Conservation (phyloP, 2,113 vertebrate genomes). For the Proterorhinus semilunaris region DNA sequence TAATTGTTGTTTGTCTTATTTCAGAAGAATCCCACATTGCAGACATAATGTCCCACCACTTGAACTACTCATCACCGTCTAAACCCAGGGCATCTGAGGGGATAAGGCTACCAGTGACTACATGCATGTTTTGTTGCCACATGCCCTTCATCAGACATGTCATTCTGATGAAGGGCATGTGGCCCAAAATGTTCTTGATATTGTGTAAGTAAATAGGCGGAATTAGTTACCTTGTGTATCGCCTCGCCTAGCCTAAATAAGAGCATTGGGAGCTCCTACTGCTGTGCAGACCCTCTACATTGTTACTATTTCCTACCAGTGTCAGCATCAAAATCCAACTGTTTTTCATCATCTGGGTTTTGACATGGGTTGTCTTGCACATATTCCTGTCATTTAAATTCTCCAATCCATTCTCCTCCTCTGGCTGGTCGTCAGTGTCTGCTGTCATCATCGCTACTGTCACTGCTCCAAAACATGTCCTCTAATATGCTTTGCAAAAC, state of each 20-base stretch:
- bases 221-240: too few relatives aligned
- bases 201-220: too few relatives aligned
- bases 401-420: not conserved
- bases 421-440: too few relatives aligned
- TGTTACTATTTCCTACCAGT: not conserved
- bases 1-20: not conserved
- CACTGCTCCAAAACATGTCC: too few relatives aligned
- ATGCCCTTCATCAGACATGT: not conserved
- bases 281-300: too few relatives aligned
- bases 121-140: too few relatives aligned
- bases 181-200: not conserved
- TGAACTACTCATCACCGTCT: not conserved
- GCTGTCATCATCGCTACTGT: not conserved
- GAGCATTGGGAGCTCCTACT: too few relatives aligned
- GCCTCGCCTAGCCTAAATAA: too few relatives aligned
- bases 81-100: not conserved
- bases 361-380: too few relatives aligned
- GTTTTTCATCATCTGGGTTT: too few relatives aligned
- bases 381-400: not conserved
- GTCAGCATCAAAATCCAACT: not conserved
- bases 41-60: not conserved
- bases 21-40: not conserved
- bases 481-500: not conserved
- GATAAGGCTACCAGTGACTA: not conserved
- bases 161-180: not conserved